Percentiles rank a stretch among this genome's conserved stretches.
phyloP scores from a whole-genome alignment of 2,888 invertebrate species.

The Tachina grossa region DNA sequence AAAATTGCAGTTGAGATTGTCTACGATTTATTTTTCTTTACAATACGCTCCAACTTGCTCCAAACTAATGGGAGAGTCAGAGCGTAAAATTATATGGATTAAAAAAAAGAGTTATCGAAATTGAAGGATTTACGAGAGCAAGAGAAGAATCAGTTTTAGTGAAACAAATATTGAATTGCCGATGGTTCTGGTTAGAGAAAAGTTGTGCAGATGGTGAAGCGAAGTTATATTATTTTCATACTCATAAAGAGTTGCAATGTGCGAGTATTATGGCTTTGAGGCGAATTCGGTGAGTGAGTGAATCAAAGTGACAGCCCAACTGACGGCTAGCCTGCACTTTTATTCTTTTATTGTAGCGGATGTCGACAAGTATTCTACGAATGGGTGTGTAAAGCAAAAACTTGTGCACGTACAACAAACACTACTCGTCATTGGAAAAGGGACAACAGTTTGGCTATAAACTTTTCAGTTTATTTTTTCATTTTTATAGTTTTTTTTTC shows the following conservation, averaged over 20 bases:
- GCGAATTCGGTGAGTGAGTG: conserved; percentile 67
- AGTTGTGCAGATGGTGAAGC: neutral
- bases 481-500: too few species aligned
- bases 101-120: neutral
- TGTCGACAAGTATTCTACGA: conserved; percentile 77
- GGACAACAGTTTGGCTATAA: neutral
- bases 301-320: conserved; percentile 67
- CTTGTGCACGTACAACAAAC: conserved; percentile 6
- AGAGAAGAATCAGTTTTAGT: neutral
- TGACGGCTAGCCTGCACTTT: conserved; percentile 61
- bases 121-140: neutral
- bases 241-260: neutral
- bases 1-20: conserved; percentile 52
- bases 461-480: neutral
- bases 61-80: neutral
- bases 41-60: conserved; percentile 42
- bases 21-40: conserved; percentile 37
- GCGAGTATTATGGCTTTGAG: conserved; percentile 31
- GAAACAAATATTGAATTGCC: too few species aligned
- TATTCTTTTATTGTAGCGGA: conserved; percentile 72
- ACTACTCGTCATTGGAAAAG: conserved; percentile 9
- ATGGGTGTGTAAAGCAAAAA: conserved; percentile 73
- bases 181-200: neutral
- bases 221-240: neutral
- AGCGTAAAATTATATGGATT: neutral